Evolutionary conservation across 2,113 vertebrate species (phyloP).

Genomic region (Cervus canadensis): DNA sequence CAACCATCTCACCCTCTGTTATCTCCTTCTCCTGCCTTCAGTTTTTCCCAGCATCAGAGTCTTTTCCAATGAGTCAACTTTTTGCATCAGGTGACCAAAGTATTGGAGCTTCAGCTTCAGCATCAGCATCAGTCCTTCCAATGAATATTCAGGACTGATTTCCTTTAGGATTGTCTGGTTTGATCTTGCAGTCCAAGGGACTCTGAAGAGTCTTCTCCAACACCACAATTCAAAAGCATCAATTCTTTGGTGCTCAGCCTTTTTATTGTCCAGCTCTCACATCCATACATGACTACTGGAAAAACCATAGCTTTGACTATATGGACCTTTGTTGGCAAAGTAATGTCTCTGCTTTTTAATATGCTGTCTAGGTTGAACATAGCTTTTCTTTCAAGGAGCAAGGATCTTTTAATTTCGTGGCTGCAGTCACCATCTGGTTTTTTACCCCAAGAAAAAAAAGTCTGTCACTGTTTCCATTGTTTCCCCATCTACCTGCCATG

Average conservation of each 20-base stretch:
- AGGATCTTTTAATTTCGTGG: not conserved
- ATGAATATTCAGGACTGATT: not conserved
- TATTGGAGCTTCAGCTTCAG: not conserved
- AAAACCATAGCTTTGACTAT: not conserved
- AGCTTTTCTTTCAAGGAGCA: not conserved
- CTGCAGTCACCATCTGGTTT: not conserved
- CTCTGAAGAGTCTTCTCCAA: not conserved
- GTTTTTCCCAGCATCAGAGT: not conserved
- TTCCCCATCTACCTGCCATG: not conserved
- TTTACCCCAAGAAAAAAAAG: not conserved
- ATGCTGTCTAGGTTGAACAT: not conserved
- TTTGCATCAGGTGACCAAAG: not conserved
- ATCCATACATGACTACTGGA: not conserved
- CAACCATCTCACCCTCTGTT: not conserved
- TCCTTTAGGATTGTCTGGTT: not conserved
- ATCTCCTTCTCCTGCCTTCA: not conserved
- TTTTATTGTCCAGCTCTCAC: not conserved
- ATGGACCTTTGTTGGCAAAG: not conserved
- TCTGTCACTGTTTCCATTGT: not conserved
- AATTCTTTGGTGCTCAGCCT: not conserved
- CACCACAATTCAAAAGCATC: not conserved
- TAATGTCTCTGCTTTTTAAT: not conserved
- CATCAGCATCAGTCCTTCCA: not conserved
- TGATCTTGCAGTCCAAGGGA: not conserved
- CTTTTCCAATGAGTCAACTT: not conserved